Conservation (phyloP, 2,888 invertebrate species). For the Megamerina dolium region DNA sequence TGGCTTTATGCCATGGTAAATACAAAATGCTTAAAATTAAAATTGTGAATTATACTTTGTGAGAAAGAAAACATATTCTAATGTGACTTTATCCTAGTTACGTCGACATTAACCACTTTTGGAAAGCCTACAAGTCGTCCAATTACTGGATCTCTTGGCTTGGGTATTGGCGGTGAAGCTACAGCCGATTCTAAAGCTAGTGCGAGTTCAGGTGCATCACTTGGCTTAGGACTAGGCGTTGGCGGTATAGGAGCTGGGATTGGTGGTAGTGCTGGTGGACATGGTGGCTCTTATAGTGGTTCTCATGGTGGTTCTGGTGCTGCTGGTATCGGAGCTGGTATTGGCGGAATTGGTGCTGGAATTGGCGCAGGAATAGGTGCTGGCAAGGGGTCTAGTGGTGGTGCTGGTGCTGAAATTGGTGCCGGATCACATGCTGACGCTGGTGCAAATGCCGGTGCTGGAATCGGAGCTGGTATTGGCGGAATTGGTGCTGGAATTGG, state of each 20-base stretch:
- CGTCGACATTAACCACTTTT: too few species aligned
- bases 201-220: not conserved
- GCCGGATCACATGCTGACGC: not conserved
- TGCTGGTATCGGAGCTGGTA: not conserved
- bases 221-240: slow-evolving; percentile 1
- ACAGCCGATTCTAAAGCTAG: slow-evolving; percentile 1
- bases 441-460: not conserved
- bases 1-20: slow-evolving; percentile 18
- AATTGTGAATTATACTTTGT: too few species aligned
- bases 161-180: slow-evolving; percentile 7
- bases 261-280: slow-evolving; percentile 1
- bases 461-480: not conserved
- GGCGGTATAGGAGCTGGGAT: slow-evolving; percentile 5
- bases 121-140: not conserved
- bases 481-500: slow-evolving; percentile 9
- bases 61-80: too few species aligned
- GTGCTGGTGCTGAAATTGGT: not conserved
- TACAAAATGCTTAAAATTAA: not conserved
- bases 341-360: slow-evolving; percentile 5
- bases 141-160: too few species aligned
- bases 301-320: not conserved
- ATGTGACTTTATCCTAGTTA: too few species aligned
- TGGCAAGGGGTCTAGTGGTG: not conserved
- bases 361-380: slow-evolving; percentile 4
- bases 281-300: slow-evolving; percentile 4